Conservation (phyloP, 2,113 vertebrate species). For the Pristiophorus japonicus region DNA sequence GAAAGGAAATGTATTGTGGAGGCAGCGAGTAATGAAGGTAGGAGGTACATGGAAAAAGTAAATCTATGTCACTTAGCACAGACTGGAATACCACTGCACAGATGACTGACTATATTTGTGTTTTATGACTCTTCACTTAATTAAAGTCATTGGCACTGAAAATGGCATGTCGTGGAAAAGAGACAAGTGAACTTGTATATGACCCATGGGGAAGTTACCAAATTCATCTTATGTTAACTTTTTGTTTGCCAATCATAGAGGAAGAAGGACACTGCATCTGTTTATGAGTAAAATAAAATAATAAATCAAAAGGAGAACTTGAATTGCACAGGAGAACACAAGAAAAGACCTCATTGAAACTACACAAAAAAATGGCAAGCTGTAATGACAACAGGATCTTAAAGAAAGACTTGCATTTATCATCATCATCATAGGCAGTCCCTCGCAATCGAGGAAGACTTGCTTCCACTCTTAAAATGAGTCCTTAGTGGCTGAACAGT, state of each 20-base stretch:
- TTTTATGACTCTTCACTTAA: not conserved
- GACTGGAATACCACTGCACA: not conserved
- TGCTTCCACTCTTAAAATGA: no score
- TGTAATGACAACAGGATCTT: not conserved
- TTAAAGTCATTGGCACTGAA: not conserved
- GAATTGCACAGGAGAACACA: not conserved
- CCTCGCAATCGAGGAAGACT: no score
- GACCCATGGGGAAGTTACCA: not conserved
- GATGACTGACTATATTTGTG: not conserved
- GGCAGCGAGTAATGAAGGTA: not conserved
- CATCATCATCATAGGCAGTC: no score
- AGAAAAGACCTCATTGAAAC: not conserved
- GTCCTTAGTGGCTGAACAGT: no score
- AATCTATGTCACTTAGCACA: not conserved
- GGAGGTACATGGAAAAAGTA: not conserved
- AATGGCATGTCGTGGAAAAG: not conserved
- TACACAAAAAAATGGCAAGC: not conserved
- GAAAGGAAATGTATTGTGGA: constrained; percentile 19
- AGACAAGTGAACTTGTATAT: not conserved
- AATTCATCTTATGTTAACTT: not conserved
- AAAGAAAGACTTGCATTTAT: no score
- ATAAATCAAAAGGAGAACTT: not conserved
- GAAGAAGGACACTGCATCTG: not conserved
- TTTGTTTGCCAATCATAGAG: constrained; percentile 1
- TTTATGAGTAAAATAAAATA: not conserved